Evolutionary conservation across 2,113 vertebrate species (phyloP), one percentile per base, ranked within the genome.

Genomic region (Nematolebias whitei): DNA sequence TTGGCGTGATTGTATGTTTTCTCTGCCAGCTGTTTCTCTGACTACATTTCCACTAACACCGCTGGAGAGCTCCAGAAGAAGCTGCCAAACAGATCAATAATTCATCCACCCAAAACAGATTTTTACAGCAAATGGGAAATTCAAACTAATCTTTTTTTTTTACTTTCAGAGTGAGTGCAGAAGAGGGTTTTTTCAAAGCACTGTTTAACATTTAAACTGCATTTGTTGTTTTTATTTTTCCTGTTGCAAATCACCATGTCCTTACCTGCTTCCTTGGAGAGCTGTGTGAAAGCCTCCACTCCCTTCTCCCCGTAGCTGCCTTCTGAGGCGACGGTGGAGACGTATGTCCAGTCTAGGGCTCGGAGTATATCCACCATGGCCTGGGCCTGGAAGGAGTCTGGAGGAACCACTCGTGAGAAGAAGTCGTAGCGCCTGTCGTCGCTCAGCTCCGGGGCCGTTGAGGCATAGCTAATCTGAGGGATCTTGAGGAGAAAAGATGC

Each of bases 331-430:
- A 99, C 80, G 11, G 98, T 99, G 69, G 98, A 98, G 67, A 99
- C 96, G n/a, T 97, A 99, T 69, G 95, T 95, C 98, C 98, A 99
- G 55, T 95, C 95, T 86, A 99, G 87, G 38, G 95, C 93, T 85
- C 93, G 96, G 72, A 98, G 96, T 22, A 99, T 98, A 89, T 99
- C 98, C 88, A 99, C 98, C 96, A 99, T 99, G 63, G 98, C 98
- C 90, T 99, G 97, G 48, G 97, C 96, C 92, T 99, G 98, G 88
- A 98, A 98, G 35, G 97, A 98, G 84, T 99, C 98, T 0, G 98
- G 98, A 43, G 98, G 98, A 71, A 99, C 97, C 88, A 99, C 98
- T 0, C 98, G 94, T 4, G 98, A 99, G 93, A 99, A 99, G 94
- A 98, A 99, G 90, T 98, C 97, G 47, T 98, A 99, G 61, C 97